Percentiles rank a stretch among this genome's conserved stretches.
Conservation (phyloP, 92 coral and sea anemone genomes). For the Umimayanthus kanabou region DNA sequence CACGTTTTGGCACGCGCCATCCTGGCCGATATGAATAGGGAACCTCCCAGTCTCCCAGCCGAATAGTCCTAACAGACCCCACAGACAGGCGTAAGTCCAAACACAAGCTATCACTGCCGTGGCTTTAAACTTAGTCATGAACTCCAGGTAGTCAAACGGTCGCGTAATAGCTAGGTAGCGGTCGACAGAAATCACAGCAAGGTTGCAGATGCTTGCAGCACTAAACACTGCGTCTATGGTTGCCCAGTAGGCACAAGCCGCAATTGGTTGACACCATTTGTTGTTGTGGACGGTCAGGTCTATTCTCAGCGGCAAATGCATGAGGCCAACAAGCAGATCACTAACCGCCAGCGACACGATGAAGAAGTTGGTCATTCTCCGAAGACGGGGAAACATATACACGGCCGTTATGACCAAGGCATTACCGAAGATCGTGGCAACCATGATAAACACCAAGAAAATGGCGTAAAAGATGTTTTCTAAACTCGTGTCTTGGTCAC, state of each 20-base stretch:
- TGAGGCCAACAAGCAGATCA: conserved; percentile 79
- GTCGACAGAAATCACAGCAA: conserved; percentile 90
- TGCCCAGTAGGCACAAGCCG: conserved; percentile 79
- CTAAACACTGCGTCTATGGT: conserved; percentile 78
- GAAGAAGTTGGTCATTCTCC: conserved; percentile 88
- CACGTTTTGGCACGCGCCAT: conserved; percentile 8
- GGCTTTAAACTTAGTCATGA: conserved; percentile 79
- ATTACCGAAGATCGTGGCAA: conserved; percentile 87
- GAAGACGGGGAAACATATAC: conserved; percentile 71
- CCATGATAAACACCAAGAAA: conserved; percentile 76
- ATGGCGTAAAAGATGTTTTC: conserved; percentile 51
- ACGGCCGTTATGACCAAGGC: conserved; percentile 89
- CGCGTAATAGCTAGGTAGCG: conserved; percentile 90
- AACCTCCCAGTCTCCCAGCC: conserved; percentile 62
- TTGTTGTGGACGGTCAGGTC: conserved; percentile 73
- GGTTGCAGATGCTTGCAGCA: conserved; percentile 87
- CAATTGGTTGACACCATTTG: conserved; percentile 70
- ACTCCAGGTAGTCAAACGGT: conserved; percentile 80
- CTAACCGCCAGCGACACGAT: conserved; percentile 90
- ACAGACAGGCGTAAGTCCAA: conserved; percentile 80
- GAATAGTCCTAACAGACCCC: conserved; percentile 78
- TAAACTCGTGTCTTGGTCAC: conserved; percentile 9
- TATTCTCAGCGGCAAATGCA: conserved; percentile 83
- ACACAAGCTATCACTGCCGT: conserved; percentile 73
- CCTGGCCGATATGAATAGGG: conserved; percentile 8